These are phyloP conservation scores for Pantherophis alleghaniensis DNA, from an alignment of 2,797 vertebrate species.

Conservation along the genomic window DNA sequence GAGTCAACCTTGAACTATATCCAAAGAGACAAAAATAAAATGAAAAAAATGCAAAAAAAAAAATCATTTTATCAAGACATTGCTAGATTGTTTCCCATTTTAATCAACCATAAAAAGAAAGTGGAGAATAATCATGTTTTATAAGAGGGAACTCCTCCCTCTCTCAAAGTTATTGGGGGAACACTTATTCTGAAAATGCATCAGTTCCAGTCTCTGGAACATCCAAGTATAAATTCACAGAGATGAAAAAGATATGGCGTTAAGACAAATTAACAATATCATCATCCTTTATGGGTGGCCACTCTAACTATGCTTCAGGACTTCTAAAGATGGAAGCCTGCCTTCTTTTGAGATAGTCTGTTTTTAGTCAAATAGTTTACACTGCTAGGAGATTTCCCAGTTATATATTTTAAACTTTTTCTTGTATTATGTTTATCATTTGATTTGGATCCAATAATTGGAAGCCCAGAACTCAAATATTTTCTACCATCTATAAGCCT, in stretches of 20 bases:
- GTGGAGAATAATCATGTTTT: neutral
- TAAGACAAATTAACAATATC: neutral
- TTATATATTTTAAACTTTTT: neutral
- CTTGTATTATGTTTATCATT: neutral
- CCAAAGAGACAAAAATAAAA: neutral
- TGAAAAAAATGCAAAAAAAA: neutral
- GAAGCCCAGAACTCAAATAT: neutral
- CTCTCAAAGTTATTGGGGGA: neutral
- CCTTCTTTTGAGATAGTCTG: neutral
- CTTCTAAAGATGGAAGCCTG: neutral
- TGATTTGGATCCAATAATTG: neutral
- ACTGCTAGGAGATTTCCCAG: neutral
- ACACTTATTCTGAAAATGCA: neutral
- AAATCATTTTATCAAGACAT: neutral
- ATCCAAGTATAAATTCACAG: neutral
- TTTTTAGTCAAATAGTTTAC: neutral
- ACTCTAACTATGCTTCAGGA: neutral
- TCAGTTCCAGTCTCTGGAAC: neutral
- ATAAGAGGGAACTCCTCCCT: neutral
- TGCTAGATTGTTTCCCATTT: neutral
- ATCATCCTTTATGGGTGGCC: neutral
- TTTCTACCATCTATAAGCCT: neutral
- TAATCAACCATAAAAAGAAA: neutral
- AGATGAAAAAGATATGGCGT: neutral
- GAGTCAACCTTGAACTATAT: neutral